Base-by-base conservation (phyloP, 2,888 invertebrate species). In the Cremastobaeus sp. region DNA sequence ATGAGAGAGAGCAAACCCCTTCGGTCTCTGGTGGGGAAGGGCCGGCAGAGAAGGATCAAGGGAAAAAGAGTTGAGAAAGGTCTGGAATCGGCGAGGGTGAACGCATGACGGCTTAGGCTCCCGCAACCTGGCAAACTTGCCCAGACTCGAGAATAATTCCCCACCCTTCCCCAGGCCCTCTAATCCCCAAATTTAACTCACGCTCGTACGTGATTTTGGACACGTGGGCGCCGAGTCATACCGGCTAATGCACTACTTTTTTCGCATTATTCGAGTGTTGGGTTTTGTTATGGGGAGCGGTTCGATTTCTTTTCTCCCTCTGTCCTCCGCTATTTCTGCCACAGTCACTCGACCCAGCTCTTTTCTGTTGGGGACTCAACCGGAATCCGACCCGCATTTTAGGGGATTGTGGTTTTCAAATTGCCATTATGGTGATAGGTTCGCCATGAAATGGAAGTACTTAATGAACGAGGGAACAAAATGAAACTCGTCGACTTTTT, bases 41-140 rank as follows among this genome's bases (percentile, higher is more conserved):
- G 77, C 70, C 76, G 77, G 69, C 35, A 75, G 76, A 78, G 79
- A 81, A 79, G 79, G 80, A 80, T 79, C 77, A 81, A 78, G 80
- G 79, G 82, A 81, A 81, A 83, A 82, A 82, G 81, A 83, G 83
- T 85, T 84, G 81, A 79, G 85, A 82, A 81, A 85, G 85, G 85
- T 84, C 85, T 83, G 83, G 80, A 79, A 78, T 81, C 78, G 78
- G 70, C 78, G 84, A 84, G 84, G 85, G 84, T 85, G 82, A 84
- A 83, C 82, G 83, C 81, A 82, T 83, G 82, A 83, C 82, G 81
- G 81, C 79, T 80, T 70, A 77, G 79, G 81, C 78, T 55, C 65
- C 78, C 73, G 66, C 76, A 76, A 65, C 69, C 70, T 77, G 65
- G 70, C 72, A 72, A 68, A 76, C 75, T 70, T 37, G 68, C 64